These are phyloP conservation scores for Archips crataeganus DNA, from an alignment of 2,888 invertebrate species.

Conservation along the genomic window DNA sequence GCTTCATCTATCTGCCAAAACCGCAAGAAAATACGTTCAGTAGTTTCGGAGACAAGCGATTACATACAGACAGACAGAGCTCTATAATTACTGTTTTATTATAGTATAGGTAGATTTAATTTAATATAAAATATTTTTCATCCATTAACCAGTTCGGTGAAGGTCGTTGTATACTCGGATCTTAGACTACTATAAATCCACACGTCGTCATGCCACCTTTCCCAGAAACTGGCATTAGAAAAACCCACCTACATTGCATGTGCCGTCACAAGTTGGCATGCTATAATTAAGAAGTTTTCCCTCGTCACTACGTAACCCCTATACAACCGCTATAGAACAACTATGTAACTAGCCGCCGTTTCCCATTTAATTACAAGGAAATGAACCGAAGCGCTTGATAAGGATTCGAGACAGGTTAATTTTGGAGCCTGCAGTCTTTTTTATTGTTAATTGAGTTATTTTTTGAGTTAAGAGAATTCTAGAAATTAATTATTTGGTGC, in stretches of 20 bases:
- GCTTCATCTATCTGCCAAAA: too few species aligned
- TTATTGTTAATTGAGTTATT: constrained; percentile 4
- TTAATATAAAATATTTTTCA: too few species aligned
- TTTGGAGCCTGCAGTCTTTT: constrained; percentile 18
- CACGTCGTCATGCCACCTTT: neutral
- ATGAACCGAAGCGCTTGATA: constrained; percentile 39
- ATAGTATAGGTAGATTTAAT: too few species aligned
- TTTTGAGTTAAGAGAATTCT: neutral
- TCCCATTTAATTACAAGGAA: constrained; percentile 40
- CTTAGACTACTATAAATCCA: too few species aligned
- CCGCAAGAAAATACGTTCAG: too few species aligned
- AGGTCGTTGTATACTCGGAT: too few species aligned
- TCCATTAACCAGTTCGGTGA: too few species aligned
- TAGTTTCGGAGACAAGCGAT: too few species aligned
- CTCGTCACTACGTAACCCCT: constrained; percentile 33
- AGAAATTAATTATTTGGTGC: too few species aligned
- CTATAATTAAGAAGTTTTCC: constrained; percentile 41
- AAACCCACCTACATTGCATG: constrained; percentile 28
- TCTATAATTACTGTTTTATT: too few species aligned
- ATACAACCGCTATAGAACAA: constrained; percentile 25
- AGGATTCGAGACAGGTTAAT: constrained; percentile 36
- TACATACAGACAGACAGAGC: too few species aligned
- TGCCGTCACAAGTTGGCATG: constrained; percentile 25
- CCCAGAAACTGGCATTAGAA: neutral
- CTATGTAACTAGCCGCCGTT: constrained; percentile 26